These are phyloP conservation scores for Mesorhabditis sp. DNA, from an alignment of 2,888 invertebrate species.

Conservation along the genomic window DNA sequence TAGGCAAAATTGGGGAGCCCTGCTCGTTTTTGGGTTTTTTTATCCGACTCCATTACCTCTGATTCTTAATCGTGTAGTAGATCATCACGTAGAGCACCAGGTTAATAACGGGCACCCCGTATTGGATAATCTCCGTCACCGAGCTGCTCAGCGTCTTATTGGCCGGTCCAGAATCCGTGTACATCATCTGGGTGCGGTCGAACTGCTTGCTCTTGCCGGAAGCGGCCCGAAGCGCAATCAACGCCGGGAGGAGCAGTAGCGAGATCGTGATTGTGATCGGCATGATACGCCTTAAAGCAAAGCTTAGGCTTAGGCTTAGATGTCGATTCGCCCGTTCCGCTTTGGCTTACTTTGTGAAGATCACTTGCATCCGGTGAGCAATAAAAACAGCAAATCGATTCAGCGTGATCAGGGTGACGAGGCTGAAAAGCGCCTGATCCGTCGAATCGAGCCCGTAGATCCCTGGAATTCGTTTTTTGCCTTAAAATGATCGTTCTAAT, in stretches of 20 bases:
- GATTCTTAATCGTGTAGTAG: not conserved
- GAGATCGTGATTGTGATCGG: conserved; percentile 1
- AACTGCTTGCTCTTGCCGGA: not conserved
- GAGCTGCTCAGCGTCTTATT: not conserved
- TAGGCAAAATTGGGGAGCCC: not conserved
- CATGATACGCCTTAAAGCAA: not conserved
- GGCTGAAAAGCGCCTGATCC: not conserved
- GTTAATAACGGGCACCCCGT: not conserved
- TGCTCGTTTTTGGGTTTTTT: not conserved
- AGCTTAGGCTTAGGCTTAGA: not conserved
- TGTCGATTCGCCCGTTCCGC: not conserved
- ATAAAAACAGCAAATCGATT: not conserved
- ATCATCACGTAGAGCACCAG: not conserved
- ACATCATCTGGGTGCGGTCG: not conserved
- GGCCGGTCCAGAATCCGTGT: not conserved
- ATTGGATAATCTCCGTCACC: not conserved
- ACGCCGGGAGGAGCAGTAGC: not conserved
- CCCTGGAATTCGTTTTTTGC: not conserved
- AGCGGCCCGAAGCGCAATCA: not conserved
- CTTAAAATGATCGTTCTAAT: not conserved
- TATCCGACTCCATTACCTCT: not conserved
- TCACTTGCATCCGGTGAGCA: not conserved
- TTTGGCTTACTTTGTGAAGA: not conserved
- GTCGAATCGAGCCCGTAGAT: not conserved
- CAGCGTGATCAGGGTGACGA: not conserved